Base-by-base conservation (phyloP, 2,797 vertebrate species). In the Ibycter americanus region DNA sequence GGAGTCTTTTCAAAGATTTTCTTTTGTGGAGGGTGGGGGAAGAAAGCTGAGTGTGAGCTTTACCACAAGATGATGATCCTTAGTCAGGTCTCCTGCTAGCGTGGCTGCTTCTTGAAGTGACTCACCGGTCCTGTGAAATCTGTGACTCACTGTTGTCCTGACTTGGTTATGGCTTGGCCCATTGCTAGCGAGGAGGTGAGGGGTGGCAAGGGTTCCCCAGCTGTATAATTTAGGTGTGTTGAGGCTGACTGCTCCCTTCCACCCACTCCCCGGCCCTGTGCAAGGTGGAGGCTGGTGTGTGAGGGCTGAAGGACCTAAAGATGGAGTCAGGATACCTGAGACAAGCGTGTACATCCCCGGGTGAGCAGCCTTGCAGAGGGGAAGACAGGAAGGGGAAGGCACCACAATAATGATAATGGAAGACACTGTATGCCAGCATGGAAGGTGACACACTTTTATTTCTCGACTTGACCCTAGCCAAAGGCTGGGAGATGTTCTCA, bases 81-180 rank as follows among this genome's bases (percentile, higher is more conserved):
- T 12, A 88, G 38, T 83, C 82, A 90, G 38, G 61, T 83, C 82
- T 85, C 66, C 46, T 74, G 62, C 72, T 92, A 66, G 40, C 0
- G 0, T 83, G 65, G 82, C 74, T 71, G 49, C 46, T 93, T 78
- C 91, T 87, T 27, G 20, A 51, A 73, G 55, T 97, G 95, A 95
- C 87, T 96, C 96, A 93, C 54, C 8, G 26, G 47, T 79, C 96
- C 86, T 90, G 62, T 86, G 94, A 81, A 92, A 92, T 58, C 76
- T 66, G 55, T 97, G 95, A 94, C 90, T 97, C 95, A 96, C 51
- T 95, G 89, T 91, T 95, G 79, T 76, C 68, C 80, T 89, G 68
- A 65, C 61, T 89, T 73, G 81, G 72, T 94, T 95, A 95, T 58
- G 77, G 79, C 34, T 94, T 73, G 29, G 76, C 80, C 74, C 0